phyloP scores from a whole-genome alignment of 2,797 vertebrate species.

The Sus cebifrons region DNA sequence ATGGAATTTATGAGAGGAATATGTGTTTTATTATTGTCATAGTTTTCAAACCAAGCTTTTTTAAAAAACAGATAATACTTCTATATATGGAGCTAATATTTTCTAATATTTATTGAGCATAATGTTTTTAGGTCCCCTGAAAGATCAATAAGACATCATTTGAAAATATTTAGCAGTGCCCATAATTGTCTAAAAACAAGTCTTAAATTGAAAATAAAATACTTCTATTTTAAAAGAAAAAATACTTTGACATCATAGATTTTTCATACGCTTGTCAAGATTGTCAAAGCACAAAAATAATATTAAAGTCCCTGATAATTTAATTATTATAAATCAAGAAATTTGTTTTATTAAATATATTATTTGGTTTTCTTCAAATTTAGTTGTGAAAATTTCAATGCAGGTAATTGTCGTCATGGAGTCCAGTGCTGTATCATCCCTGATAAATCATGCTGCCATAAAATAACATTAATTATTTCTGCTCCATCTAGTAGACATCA shows the following conservation, averaged over 20 bases:
- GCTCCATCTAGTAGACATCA: conserved; percentile 76
- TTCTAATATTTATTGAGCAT: conserved; percentile 80
- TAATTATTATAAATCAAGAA: conserved; percentile 76
- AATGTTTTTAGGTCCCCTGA: conserved; percentile 66
- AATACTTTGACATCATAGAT: conserved; percentile 77
- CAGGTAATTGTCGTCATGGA: conserved; percentile 57
- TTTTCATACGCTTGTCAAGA: conserved; percentile 57
- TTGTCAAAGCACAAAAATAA: conserved; percentile 52
- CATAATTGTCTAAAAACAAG: conserved; percentile 85
- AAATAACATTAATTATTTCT: conserved; percentile 83
- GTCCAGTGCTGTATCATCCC: conserved; percentile 52
- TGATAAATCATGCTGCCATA: conserved; percentile 57
- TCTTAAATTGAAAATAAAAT: conserved; percentile 76
- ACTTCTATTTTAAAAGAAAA: background rate
- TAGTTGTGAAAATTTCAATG: conserved; percentile 76
- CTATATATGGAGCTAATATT: conserved; percentile 58
- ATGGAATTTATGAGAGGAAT: background rate
- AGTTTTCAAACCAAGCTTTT: background rate
- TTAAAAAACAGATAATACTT: conserved; percentile 32
- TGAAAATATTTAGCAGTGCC: conserved; percentile 81
- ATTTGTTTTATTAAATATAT: conserved; percentile 78
- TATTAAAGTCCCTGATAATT: conserved; percentile 66
- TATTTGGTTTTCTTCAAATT: conserved; percentile 76
- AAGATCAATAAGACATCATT: conserved; percentile 86
- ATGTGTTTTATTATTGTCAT: background rate